Evolutionary conservation across 2,113 vertebrate species (phyloP).

Genomic region (Thunnus maccoyii): DNA sequence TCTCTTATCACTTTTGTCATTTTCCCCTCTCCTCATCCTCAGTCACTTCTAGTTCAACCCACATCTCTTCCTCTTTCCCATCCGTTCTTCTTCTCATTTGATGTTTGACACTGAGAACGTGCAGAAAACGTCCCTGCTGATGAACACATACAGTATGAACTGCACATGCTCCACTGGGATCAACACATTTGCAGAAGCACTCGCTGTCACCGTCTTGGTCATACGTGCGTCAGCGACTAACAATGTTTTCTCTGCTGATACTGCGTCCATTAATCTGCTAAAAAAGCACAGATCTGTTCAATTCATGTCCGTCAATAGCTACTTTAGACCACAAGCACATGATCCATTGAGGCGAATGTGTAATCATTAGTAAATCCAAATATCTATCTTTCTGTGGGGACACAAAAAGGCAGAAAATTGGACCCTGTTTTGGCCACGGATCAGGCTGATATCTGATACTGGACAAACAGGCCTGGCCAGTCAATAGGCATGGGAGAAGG

Average conservation of each 20-base stretch:
- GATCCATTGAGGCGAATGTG: conserved; percentile 24
- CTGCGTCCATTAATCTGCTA: conserved; percentile 31
- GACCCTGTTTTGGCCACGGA: conserved; percentile 8
- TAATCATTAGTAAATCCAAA: conserved; percentile 14
- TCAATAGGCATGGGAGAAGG: conserved; percentile 17
- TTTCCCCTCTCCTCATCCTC: background rate
- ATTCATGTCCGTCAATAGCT: conserved; percentile 17
- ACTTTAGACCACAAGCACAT: background rate
- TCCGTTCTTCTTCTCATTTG: too few species aligned
- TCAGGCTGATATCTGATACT: conserved; percentile 50
- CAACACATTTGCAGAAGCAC: conserved; percentile 15
- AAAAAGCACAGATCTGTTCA: conserved; percentile 33
- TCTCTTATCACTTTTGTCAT: background rate
- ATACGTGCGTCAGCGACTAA: conserved; percentile 28
- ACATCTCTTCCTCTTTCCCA: background rate
- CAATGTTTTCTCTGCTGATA: conserved; percentile 19
- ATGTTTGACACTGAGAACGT: background rate
- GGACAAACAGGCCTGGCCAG: conserved; percentile 40
- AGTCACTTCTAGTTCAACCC: background rate
- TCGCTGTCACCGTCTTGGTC: background rate
- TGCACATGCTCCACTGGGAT: background rate
- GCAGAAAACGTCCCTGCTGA: background rate
- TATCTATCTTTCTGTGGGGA: conserved; percentile 6
- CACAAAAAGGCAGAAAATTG: conserved; percentile 18
- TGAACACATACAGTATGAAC: background rate